phyloP scores from a whole-genome alignment of 2,113 vertebrate species.

The Syngnathus scovelli region DNA sequence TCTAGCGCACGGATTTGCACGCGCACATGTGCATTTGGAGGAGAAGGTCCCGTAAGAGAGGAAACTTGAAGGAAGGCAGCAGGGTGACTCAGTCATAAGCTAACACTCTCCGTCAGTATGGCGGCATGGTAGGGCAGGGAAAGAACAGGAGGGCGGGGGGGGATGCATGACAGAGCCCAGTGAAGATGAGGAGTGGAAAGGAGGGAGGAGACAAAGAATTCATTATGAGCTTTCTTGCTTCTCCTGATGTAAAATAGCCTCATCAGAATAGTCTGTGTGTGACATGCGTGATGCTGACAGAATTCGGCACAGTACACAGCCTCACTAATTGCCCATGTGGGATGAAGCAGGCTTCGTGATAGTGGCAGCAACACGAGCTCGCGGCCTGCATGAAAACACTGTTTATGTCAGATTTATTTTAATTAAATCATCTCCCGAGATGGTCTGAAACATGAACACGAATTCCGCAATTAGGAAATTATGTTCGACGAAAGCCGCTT shows the following conservation, averaged over 20 bases:
- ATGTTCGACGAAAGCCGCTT: constrained; percentile 18
- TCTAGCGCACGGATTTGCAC: constrained; percentile 4
- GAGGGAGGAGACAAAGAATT: constrained; percentile 42
- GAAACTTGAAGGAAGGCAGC: constrained; percentile 46
- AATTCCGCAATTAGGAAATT: constrained; percentile 6
- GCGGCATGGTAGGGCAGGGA: constrained; percentile 41
- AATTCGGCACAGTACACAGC: constrained; percentile 21
- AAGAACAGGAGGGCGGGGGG: constrained; percentile 15
- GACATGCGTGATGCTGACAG: constrained; percentile 36
- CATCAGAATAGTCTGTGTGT: constrained; percentile 24
- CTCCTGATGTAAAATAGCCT: constrained; percentile 31
- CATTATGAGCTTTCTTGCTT: constrained; percentile 33
- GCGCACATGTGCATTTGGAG: constrained; percentile 31
- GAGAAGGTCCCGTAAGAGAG: constrained; percentile 20
- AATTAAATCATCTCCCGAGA: constrained; percentile 33
- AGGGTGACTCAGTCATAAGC: constrained; percentile 60
- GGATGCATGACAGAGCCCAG: constrained; percentile 29
- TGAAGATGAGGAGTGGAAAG: constrained; percentile 23
- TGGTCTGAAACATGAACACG: constrained; percentile 22
- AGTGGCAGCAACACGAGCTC: constrained; percentile 14
- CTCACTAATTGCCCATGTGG: constrained; percentile 33
- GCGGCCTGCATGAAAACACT: neutral
- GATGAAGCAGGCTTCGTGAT: constrained; percentile 23
- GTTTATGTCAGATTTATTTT: constrained; percentile 21
- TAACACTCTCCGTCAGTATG: constrained; percentile 56